Evolutionary conservation across 2,888 invertebrate species (phyloP), one percentile per base, ranked within the genome.

Genomic region (Ischnus inquisitorius): DNA sequence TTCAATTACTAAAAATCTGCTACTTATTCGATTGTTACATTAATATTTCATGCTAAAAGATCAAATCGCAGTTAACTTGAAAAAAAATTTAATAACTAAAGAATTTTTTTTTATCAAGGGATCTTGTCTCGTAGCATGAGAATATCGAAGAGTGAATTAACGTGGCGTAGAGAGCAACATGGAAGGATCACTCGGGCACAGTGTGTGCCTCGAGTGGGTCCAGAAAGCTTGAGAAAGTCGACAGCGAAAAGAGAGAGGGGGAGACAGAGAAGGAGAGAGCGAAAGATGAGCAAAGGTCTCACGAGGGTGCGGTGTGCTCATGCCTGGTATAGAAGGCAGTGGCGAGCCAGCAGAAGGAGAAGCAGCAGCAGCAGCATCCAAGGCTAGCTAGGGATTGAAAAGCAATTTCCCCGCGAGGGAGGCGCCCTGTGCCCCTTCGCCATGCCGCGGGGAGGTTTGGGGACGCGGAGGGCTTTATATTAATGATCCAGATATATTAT

Each of bases 401-500:
- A 93, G 93, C 93, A 93, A 93, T 93, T 93, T 93, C 93, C 93
- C 93, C 93, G 92, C 85, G 72, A 81, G 85, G 84, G 86, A 85
- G 79, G 79, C 84, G 83, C 82, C 81, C 71, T 54, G 75, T 81
- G 67, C 65, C 75, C 43, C 41, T 68, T 60, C 19, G 25, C 68
- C 43, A 10, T 14, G n/a, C 69, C 34, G 67, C 39, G 89, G 88
- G 88, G 91, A 88, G 84, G 85, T 82, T 88, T 90, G 88, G 88
- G 90, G 86, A 89, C 91, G 88, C 88, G 90, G 89, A 89, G 89
- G 89, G 93, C 93, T 93, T 93, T 93, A 93, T 93, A 93, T 93
- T 93, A 93, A 93, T 93, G 93, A 93, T 93, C 93, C 93, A 93
- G 93, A 93, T 93, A 93, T 93, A 93, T 93, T 93, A 93, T 93